These are phyloP conservation scores for Poecilia gillii DNA, from an alignment of 2,797 vertebrate genomes.

Conservation along the genomic window DNA sequence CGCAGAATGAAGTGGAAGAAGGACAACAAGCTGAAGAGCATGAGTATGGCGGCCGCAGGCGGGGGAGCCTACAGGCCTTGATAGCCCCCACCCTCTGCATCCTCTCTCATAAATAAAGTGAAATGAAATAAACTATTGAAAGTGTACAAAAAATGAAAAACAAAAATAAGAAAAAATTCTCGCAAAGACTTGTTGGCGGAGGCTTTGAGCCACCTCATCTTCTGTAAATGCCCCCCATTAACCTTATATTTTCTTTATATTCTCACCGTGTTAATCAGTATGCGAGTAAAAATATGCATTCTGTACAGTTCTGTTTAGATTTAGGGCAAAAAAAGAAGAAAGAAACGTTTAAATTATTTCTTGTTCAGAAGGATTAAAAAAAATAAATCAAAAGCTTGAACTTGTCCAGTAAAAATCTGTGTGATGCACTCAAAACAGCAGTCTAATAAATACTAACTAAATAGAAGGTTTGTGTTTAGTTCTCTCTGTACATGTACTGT, in stretches of 20 bases:
- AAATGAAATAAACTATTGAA: conserved; percentile 22
- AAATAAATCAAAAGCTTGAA: conserved; percentile 81
- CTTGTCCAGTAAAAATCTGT: conserved; percentile 86
- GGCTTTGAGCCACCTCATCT: conserved; percentile 77
- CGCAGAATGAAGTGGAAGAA: conserved; percentile 99
- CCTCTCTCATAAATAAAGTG: conserved; percentile 64
- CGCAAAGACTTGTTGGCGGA: conserved; percentile 88
- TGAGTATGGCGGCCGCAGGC: conserved; percentile 97
- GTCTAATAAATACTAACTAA: conserved; percentile 62
- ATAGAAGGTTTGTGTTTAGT: conserved; percentile 66
- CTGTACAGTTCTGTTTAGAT: conserved; percentile 93
- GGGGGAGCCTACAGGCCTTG: conserved; percentile 93
- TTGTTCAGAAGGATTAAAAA: conserved; percentile 54
- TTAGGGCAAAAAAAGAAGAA: conserved; percentile 72
- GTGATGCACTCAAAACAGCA: conserved; percentile 86
- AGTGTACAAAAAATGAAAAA: conserved; percentile 64
- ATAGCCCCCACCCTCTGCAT: conserved; percentile 59
- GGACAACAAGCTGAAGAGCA: conserved; percentile 99
- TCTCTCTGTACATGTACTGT: conserved; percentile 82
- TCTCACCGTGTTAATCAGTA: conserved; percentile 87
- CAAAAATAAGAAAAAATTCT: conserved; percentile 78
- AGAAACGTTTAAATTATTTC: conserved; percentile 94
- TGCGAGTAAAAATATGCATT: conserved; percentile 85
- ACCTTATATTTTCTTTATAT: conserved; percentile 73
- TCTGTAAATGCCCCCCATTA: conserved; percentile 49